These are phyloP conservation scores for Epinephelus fuscoguttatus DNA, from an alignment of 2,113 vertebrate species.

Conservation along the genomic window DNA sequence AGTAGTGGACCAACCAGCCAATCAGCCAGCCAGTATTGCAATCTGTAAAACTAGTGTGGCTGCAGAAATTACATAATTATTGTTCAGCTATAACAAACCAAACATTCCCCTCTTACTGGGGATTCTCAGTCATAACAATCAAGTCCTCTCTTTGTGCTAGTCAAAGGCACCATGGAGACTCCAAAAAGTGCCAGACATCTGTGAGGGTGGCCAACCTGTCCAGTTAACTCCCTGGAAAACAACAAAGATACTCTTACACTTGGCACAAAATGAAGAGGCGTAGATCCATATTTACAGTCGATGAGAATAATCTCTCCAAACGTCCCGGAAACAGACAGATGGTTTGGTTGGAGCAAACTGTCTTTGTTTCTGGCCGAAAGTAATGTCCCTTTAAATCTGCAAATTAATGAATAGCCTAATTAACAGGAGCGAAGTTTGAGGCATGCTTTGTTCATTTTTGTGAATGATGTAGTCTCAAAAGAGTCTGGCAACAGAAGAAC, in stretches of 20 bases:
- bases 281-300: neutral
- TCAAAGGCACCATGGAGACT: conserved; percentile 38
- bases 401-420: conserved; percentile 38
- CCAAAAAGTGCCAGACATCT: conserved; percentile 14
- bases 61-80: neutral
- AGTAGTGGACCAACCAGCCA: neutral
- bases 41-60: neutral
- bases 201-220: neutral
- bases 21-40: neutral
- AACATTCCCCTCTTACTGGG: neutral
- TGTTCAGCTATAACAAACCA: neutral
- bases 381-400: conserved; percentile 22
- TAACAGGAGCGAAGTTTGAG: conserved; percentile 23
- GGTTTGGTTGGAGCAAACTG: neutral
- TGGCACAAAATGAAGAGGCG: conserved; percentile 14
- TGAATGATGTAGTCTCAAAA: conserved; percentile 30
- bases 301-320: conserved; percentile 14
- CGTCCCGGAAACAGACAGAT: conserved; percentile 27
- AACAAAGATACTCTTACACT: conserved; percentile 25
- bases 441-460: conserved; percentile 31
- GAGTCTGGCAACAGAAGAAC: conserved; percentile 32
- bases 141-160: neutral
- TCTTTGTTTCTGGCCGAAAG: conserved; percentile 27
- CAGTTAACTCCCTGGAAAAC: conserved; percentile 7
- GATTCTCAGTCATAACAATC: neutral